These are phyloP conservation scores for Pogona vitticeps DNA, from an alignment of 2,113 vertebrate genomes.

Conservation along the genomic window DNA sequence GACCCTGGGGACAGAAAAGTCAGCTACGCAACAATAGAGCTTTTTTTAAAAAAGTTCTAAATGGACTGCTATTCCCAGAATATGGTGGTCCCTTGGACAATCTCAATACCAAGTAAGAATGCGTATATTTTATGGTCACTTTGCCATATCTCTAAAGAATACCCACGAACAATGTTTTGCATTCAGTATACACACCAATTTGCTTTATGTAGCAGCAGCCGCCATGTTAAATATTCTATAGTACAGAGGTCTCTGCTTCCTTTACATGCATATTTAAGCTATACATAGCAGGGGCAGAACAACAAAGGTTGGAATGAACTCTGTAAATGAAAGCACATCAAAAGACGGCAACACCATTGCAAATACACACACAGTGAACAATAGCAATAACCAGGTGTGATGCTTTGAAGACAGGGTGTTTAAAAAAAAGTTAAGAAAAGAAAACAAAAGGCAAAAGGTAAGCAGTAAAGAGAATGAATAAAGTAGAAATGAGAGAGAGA, in stretches of 20 bases:
- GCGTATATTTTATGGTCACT: constrained; percentile 33
- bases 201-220: background rate
- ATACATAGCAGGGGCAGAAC: background rate
- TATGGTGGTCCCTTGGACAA: constrained; percentile 49
- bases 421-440: rapidly evolving
- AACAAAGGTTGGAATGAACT: background rate
- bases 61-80: constrained; percentile 29
- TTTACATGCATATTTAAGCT: background rate
- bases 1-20: constrained; percentile 48
- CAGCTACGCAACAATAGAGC: constrained; percentile 18
- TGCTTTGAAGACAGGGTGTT: background rate
- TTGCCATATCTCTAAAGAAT: constrained; percentile 17
- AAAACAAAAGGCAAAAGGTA: background rate
- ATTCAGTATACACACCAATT: background rate
- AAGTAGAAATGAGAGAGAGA: background rate
- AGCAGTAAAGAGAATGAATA: background rate
- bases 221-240: background rate
- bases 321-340: background rate
- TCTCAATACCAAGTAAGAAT: constrained; percentile 35
- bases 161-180: background rate
- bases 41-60: constrained; percentile 31
- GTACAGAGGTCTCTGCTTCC: background rate
- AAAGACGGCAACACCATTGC: constrained; percentile 1
- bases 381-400: rapidly evolving
- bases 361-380: background rate